Percentiles rank a stretch among this genome's conserved stretches.
phyloP scores from a whole-genome alignment of 2,113 vertebrate genomes.

The Sarotherodon lohbergeri region DNA sequence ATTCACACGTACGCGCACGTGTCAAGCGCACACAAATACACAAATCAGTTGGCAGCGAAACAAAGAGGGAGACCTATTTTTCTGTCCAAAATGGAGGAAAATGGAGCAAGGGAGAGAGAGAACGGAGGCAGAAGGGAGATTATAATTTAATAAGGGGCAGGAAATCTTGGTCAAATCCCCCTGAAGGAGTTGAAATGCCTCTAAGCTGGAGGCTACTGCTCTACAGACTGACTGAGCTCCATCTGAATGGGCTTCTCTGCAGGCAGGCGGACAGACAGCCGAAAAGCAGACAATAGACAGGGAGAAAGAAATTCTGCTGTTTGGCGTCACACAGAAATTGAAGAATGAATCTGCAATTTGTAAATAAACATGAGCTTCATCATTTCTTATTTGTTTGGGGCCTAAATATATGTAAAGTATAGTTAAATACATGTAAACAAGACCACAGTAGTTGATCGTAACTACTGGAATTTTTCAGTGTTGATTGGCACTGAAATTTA shows the following conservation, averaged over 20 bases:
- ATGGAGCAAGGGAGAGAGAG: neutral
- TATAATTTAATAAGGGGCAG: constrained; percentile 77
- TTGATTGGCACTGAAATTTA: neutral
- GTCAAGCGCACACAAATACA: constrained; percentile 24
- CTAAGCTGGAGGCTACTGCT: constrained; percentile 53
- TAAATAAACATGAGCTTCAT: neutral
- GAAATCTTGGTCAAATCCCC: constrained; percentile 75
- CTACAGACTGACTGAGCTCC: constrained; percentile 38
- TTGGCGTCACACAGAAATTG: neutral
- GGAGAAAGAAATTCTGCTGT: neutral
- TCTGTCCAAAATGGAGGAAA: constrained; percentile 38
- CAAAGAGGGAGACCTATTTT: constrained; percentile 42
- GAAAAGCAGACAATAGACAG: constrained; percentile 20
- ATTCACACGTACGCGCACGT: constrained; percentile 8
- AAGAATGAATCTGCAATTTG: neutral
- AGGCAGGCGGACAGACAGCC: constrained; percentile 6
- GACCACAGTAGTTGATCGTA: neutral
- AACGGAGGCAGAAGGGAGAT: constrained; percentile 64
- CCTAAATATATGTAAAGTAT: neutral
- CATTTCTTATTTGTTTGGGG: neutral
- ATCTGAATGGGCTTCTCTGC: constrained; percentile 46
- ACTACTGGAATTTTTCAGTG: neutral
- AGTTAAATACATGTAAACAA: neutral
- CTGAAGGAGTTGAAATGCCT: constrained; percentile 67
- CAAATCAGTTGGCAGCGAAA: constrained; percentile 50